phyloP scores from a whole-genome alignment of 2,797 vertebrate species.

The Petrocephalus schoutedeni region DNA sequence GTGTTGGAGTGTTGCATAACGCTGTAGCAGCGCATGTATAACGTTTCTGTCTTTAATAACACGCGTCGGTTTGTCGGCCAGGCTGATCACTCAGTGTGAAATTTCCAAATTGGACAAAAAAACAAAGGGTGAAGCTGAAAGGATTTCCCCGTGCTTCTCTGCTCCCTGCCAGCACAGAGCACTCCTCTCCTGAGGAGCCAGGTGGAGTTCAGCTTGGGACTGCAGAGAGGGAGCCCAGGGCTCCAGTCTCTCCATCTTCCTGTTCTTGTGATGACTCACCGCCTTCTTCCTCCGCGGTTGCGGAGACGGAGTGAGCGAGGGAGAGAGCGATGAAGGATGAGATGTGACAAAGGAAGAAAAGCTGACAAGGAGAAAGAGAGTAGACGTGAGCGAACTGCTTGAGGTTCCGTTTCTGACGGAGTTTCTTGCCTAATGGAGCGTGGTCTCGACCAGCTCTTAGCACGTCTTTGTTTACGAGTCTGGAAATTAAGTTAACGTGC shows the following conservation, averaged over 20 bases:
- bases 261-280: slow-evolving; percentile 63
- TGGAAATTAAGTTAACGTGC: not conserved
- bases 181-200: not conserved
- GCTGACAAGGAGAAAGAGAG: not conserved
- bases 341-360: not conserved
- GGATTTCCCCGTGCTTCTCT: not conserved
- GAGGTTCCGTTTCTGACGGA: not conserved
- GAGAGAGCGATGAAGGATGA: slow-evolving; percentile 31
- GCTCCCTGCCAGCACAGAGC: not conserved
- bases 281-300: not conserved
- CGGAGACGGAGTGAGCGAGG: slow-evolving; percentile 37
- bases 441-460: not conserved
- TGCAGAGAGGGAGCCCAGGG: not conserved
- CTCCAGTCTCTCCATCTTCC: slow-evolving; percentile 4
- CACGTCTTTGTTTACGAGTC: not conserved
- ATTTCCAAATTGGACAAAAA: not conserved
- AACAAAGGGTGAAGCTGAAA: not conserved
- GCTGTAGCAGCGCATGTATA: not conserved
- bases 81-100: not conserved
- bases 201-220: not conserved
- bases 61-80: not conserved
- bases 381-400: not conserved
- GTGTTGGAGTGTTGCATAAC: slow-evolving; percentile 26
- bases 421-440: not conserved
- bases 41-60: not conserved